phyloP scores from a whole-genome alignment of 2,888 invertebrate genomes.

The Drosophila sordidula region DNA sequence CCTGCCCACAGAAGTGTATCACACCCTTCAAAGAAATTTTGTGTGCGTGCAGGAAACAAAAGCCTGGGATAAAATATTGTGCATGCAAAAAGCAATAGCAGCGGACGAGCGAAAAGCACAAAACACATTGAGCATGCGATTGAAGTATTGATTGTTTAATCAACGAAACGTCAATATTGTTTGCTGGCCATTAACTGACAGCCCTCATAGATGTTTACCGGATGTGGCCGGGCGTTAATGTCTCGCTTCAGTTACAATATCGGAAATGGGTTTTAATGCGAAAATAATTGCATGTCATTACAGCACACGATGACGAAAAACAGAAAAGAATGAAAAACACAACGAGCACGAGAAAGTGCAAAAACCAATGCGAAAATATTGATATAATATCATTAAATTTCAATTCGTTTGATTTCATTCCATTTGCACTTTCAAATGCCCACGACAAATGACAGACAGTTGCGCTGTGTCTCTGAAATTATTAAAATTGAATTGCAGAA shows the following conservation, averaged over 20 bases:
- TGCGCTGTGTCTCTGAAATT: slow-evolving; percentile 25
- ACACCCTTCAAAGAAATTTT: neutral
- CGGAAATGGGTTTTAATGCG: slow-evolving; percentile 74
- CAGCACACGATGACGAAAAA: slow-evolving; percentile 16
- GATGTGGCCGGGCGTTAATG: slow-evolving; percentile 57
- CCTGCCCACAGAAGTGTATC: neutral
- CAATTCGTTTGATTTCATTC: slow-evolving; percentile 33
- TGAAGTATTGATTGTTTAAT: slow-evolving; percentile 75
- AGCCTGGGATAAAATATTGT: slow-evolving; percentile 3
- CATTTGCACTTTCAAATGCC: slow-evolving; percentile 9
- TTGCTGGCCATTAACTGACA: slow-evolving; percentile 57
- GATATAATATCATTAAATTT: slow-evolving; percentile 66
- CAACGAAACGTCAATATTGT: slow-evolving; percentile 57
- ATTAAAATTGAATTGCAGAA: slow-evolving; percentile 44
- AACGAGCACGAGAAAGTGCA: slow-evolving; percentile 3
- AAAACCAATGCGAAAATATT: slow-evolving; percentile 48
- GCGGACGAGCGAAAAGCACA: neutral
- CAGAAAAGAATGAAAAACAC: slow-evolving; percentile 5
- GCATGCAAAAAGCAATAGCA: slow-evolving; percentile 11
- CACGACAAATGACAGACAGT: slow-evolving; percentile 36
- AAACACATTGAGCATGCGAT: slow-evolving; percentile 28
- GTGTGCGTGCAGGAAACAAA: neutral
- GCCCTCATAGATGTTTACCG: slow-evolving; percentile 57
- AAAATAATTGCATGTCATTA: slow-evolving; percentile 78
- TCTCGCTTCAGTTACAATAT: slow-evolving; percentile 58